Evolutionary conservation across 2,888 invertebrate species (phyloP), one percentile per base, ranked within the genome.

Genomic region (Myopa tessellatipennis): DNA sequence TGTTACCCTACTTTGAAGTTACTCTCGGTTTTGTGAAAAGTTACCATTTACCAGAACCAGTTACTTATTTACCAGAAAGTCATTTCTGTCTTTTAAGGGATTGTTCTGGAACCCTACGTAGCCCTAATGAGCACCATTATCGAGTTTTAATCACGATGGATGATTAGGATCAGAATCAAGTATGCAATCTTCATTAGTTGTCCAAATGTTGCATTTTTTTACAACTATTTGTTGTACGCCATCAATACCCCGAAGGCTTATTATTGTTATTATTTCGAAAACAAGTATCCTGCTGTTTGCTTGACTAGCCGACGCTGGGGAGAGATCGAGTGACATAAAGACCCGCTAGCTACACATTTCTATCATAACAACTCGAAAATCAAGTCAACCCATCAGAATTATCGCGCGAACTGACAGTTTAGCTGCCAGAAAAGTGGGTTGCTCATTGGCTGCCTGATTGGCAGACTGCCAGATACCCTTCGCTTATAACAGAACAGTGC

Each of bases 141-240:
- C 63, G 36, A 14, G 18, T 34, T 63, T 36, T 36, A 63, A 14
- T 36, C 16, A 14, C 14, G 36, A 36, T 26, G 34, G 36, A 63
- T 63, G 34, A 63, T 14, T 63, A 34, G 12, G 14, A 36, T 45
- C 1, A 3, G 3, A 6, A 45, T 45, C 10, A 10, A 18, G 6
- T 45, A 50, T 45, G 36, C 70, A 34, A 52, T 26, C 70, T n/a
- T 58, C 52, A 70, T 70, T 70, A 70, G 36, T 34, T 16, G 36
- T 34, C 14, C 70, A 70, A 70, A 70, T 70, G 70, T 55, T 70
- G 52, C 70, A 70, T 50, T 70, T 70, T 70, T 55, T 34, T 52
- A 16, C 16, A 26, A 4, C 14, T 50, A 10, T 50, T 45, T 45
- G 40, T 69, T 40, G 18, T 26, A 69, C 6, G 45, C 45, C 10